Evolutionary conservation across 30 jellyfish, hydroid and myxozoan genomes (phyloP).

Genomic region (Hydra vulgaris): DNA sequence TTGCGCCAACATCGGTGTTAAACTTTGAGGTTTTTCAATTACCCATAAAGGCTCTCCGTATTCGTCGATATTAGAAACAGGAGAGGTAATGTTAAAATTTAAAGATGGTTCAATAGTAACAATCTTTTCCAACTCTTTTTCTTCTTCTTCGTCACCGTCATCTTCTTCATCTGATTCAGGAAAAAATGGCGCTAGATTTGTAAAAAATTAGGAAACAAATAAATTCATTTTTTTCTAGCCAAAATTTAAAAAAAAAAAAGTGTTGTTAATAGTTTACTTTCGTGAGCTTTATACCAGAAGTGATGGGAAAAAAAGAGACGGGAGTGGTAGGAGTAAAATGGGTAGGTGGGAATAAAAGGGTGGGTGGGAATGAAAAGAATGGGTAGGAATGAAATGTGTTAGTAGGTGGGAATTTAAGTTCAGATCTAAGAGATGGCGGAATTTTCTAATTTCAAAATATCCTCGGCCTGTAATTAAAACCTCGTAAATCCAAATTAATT

Average conservation of each 20-base stretch:
- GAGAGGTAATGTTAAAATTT: not conserved
- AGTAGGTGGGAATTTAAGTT: too few relatives aligned
- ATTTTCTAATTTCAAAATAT: too few relatives aligned
- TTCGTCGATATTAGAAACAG: not conserved
- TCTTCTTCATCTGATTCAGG: slow-evolving; percentile 49
- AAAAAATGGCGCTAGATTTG: slow-evolving; percentile 30
- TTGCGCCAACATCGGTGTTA: not conserved
- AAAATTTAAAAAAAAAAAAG: not conserved
- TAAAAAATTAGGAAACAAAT: not conserved
- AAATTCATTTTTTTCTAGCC: not conserved
- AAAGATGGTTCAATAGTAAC: not conserved
- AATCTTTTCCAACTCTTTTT: not conserved
- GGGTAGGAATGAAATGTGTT: too few relatives aligned
- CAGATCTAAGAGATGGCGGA: too few relatives aligned
- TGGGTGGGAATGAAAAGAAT: too few relatives aligned
- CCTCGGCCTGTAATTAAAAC: too few relatives aligned
- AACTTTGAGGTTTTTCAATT: not conserved
- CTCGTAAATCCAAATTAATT: too few relatives aligned
- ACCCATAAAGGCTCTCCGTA: not conserved
- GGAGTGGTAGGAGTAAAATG: too few relatives aligned
- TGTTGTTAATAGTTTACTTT: too few relatives aligned
- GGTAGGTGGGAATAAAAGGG: too few relatives aligned
- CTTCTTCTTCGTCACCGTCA: slow-evolving; percentile 22
- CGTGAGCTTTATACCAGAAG: too few relatives aligned
- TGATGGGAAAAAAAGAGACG: too few relatives aligned